Base-by-base conservation (phyloP, 2,888 invertebrate genomes). In the Agonum fuliginosum region DNA sequence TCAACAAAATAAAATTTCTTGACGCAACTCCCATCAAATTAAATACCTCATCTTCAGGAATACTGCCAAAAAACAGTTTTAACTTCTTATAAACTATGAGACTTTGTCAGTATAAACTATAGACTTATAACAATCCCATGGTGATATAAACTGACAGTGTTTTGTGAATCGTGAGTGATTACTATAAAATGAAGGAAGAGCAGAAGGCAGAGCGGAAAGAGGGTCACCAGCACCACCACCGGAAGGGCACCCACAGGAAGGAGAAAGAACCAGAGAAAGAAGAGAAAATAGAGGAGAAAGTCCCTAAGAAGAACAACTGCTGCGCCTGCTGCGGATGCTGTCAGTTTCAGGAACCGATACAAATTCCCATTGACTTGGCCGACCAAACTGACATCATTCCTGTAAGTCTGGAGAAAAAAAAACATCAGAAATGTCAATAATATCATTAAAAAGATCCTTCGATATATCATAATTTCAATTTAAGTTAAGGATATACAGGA, bases 361-460 rank as follows among this genome's bases (percentile, higher is more conserved):
- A 93, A 83, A 90, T 93, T 80, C 95, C 96, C 80, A 93, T 96
- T 85, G 93, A 92, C 86, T 88, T 94, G 81, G 90, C 85, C 84
- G 92, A 92, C 82, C 93, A 94, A 84, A 95, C 96, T 79, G 95
- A 95, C 83, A 87, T 91, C 80, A 88, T 94, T 80, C 94, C 93
- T 92, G 95, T 95, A 89, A 91, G 90, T 86, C 22, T 0, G 20
- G 17, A 12, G 43, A 43, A 51, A 51, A 17, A 51, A 51, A 6
- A 48, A 17, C n/a, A 48, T n/a, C n/a, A n/a, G n/a, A n/a, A n/a
- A n/a, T n/a, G n/a, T n/a, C n/a, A n/a, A n/a, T n/a, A n/a, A n/a
- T n/a, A n/a, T n/a, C n/a, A n/a, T n/a, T n/a, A n/a, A n/a, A n/a
- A n/a, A n/a, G n/a, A n/a, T n/a, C n/a, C n/a, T n/a, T n/a, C n/a